Base-by-base conservation (phyloP, 2,797 vertebrate genomes). In the Gobionotothen gibberifrons region DNA sequence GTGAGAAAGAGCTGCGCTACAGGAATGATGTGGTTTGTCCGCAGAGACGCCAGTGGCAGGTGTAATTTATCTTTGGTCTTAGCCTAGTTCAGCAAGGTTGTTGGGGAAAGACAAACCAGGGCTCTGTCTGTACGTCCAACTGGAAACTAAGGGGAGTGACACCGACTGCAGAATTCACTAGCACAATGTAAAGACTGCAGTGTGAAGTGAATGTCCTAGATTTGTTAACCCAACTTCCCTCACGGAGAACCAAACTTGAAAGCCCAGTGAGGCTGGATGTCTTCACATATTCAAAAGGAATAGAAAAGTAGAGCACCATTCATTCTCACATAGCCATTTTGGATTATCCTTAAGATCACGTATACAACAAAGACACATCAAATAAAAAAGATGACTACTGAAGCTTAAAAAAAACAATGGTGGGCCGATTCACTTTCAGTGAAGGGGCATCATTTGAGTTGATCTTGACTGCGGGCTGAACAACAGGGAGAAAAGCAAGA, bases 21-120 rank as follows among this genome's bases (percentile, higher is more conserved):
- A 77, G 43, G 49, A 78, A 69, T n/a, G 56, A 76, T 69, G 77
- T 56, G 44, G 82, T 81, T 87, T 85, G 82, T 86, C 83, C 22
- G 74, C 90, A 90, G 81, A 72, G 81, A 72, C 79, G 72, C 76
- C 66, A 32, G 66, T 82, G 89, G 79, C 91, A 92, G 90, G 89
- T 90, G 88, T 90, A 90, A 92, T 94, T 91, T 87, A 93, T 94
- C 92, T 91, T 72, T 58, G 71, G 69, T 70, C 70, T 61, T 83
- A 82, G 79, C 75, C 87, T 85, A 81, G 76, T 87, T 88, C 79
- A 86, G 86, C 68, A 62, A 36, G 62, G 62, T 86, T 81, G 4
- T 83, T 78, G 52, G 83, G 88, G 87, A 78, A 67, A 86, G 17
- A 84, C 60, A 79, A 84, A 82, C 64, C 83, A 78, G 57, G 60